These are phyloP conservation scores for Gisinianus flammeolus DNA, from an alignment of 2,888 invertebrate genomes.

Conservation along the genomic window DNA sequence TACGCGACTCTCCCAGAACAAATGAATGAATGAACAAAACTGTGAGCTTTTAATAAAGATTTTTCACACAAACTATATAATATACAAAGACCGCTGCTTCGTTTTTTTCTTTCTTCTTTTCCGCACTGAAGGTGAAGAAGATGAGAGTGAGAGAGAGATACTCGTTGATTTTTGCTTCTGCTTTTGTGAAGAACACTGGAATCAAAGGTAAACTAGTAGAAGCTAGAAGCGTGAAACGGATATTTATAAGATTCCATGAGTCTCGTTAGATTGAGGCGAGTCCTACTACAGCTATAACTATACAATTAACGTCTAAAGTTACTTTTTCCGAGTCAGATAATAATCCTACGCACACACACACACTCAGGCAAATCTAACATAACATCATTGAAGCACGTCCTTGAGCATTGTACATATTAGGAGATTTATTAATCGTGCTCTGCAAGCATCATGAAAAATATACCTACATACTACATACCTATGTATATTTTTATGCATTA, in stretches of 20 bases:
- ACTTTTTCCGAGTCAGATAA: constrained; percentile 2
- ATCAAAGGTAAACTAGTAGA: constrained; percentile 32
- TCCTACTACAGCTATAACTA: neutral
- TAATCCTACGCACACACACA: constrained; percentile 11
- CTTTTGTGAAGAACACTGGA: neutral
- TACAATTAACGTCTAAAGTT: constrained; percentile 9
- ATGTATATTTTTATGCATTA: neutral
- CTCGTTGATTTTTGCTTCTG: neutral
- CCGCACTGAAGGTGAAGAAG: neutral
- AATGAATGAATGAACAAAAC: neutral
- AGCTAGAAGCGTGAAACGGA: neutral
- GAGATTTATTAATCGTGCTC: constrained; percentile 19
- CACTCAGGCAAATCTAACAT: neutral
- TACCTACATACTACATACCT: neutral
- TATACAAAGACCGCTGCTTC: constrained; percentile 2
- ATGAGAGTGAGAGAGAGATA: neutral
- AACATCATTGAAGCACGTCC: constrained; percentile 7
- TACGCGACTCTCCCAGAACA: neutral
- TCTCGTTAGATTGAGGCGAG: neutral
- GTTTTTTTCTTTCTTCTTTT: neutral
- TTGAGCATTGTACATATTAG: constrained; percentile 32
- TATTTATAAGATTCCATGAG: constrained; percentile 27
- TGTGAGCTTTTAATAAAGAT: neutral
- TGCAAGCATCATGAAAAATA: neutral
- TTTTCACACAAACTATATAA: neutral